Conservation (phyloP, 2,113 vertebrate species). For the Lepisosteus oculatus region DNA sequence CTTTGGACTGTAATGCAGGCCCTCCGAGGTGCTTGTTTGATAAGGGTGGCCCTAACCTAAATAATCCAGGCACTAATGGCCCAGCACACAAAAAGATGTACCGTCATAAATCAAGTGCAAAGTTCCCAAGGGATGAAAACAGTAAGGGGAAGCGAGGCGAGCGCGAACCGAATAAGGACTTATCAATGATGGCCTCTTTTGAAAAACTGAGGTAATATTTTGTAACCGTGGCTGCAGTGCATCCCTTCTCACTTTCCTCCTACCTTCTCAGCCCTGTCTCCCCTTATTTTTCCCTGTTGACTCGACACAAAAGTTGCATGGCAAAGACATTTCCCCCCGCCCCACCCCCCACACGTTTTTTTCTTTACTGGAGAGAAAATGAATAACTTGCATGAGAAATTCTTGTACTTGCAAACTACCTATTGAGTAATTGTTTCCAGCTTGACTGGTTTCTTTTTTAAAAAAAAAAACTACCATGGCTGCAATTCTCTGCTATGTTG, state of each 20-base stretch:
- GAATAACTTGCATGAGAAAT: conserved; percentile 88
- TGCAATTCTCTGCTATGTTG: conserved; percentile 87
- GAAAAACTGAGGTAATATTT: conserved; percentile 99
- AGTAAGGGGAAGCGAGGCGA: conserved; percentile 90
- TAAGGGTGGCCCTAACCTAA: conserved; percentile 87
- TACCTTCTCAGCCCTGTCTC: conserved; percentile 63
- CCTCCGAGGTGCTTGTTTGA: conserved; percentile 71
- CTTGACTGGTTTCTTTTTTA: conserved; percentile 81
- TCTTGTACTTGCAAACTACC: conserved; percentile 93
- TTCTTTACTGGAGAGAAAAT: conserved; percentile 67
- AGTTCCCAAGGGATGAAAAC: conserved; percentile 93
- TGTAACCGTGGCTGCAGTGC: conserved; percentile 86
- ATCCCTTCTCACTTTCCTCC: conserved; percentile 70
- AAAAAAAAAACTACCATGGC: conserved; percentile 76
- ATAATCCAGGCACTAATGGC: conserved; percentile 85
- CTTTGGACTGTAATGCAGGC: conserved; percentile 62
- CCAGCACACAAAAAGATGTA: conserved; percentile 99
- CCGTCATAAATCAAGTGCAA: conserved; percentile 97
- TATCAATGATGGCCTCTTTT: conserved; percentile 92
- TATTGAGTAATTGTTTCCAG: conserved; percentile 88
- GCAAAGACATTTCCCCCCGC: conserved; percentile 75
- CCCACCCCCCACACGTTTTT: conserved; percentile 62
- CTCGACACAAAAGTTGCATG: conserved; percentile 92
- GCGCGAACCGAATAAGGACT: conserved; percentile 90
- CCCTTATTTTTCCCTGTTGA: conserved; percentile 65